A percentile compares a stretch with the other conserved stretches of the same genome.
Evolutionary conservation across 2,888 invertebrate species (phyloP).

Genomic region (Ormyrus nitidulus): DNA sequence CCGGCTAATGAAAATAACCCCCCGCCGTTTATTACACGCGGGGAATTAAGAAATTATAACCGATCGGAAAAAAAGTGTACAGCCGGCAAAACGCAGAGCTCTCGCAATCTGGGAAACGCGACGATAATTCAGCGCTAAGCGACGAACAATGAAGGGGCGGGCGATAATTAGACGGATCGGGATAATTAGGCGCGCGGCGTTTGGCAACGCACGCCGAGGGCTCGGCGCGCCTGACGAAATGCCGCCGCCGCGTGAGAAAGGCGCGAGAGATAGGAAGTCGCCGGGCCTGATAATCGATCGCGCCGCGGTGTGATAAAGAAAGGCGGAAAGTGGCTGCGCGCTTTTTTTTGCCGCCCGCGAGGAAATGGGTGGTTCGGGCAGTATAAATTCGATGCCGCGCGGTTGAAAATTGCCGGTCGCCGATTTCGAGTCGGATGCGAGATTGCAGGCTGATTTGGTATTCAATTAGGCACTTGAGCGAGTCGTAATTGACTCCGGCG

Average conservation of each 20-base stretch:
- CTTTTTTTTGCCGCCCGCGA: neutral
- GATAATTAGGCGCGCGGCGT: constrained; percentile 56
- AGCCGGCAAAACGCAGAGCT: neutral
- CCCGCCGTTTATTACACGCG: no score
- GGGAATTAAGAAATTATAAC: no score
- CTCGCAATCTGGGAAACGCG: neutral
- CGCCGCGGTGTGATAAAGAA: neutral
- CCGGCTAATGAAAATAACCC: neutral
- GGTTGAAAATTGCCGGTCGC: no score
- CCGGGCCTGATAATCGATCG: constrained; percentile 16
- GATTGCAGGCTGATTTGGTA: neutral
- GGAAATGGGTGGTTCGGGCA: neutral
- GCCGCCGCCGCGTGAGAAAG: constrained; percentile 34
- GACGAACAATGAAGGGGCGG: constrained; percentile 23
- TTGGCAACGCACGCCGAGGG: constrained; percentile 41
- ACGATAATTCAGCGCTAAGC: constrained; percentile 22
- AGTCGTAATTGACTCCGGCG: neutral
- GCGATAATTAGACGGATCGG: constrained; percentile 55
- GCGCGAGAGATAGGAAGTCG: constrained; percentile 1
- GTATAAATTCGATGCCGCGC: no score
- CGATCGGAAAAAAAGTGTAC: neutral
- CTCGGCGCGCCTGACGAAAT: constrained; percentile 13
- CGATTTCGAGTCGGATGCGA: no score
- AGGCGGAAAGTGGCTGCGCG: neutral
- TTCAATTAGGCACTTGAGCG: constrained; percentile 6